phyloP scores from a whole-genome alignment of 2,888 invertebrate genomes.

The Lagria hirta region DNA sequence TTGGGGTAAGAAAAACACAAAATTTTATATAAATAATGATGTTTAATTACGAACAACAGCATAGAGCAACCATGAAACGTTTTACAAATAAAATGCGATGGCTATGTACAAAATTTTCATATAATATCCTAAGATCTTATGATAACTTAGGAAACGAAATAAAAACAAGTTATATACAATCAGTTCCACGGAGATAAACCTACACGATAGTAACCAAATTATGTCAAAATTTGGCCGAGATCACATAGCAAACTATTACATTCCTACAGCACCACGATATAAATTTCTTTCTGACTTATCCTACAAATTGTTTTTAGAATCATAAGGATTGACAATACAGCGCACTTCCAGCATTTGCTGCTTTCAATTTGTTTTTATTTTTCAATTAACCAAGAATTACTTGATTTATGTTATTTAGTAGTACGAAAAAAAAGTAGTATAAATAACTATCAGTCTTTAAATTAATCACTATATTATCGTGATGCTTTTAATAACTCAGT shows the following conservation, averaged over 20 bases:
- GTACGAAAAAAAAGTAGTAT: too few relatives aligned
- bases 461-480: slow-evolving; percentile 30
- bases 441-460: slow-evolving; percentile 25
- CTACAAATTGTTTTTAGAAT: too few relatives aligned
- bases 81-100: slow-evolving; percentile 47
- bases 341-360: too few relatives aligned
- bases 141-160: slow-evolving; percentile 46
- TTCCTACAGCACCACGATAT: slow-evolving; percentile 42
- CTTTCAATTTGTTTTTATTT: too few relatives aligned
- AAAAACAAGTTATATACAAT: slow-evolving; percentile 45
- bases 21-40: slow-evolving; percentile 19
- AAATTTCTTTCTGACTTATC: slow-evolving; percentile 20
- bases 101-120: slow-evolving; percentile 52
- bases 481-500: slow-evolving; percentile 29
- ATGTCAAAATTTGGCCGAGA: slow-evolving; percentile 44
- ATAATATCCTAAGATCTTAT: slow-evolving; percentile 34
- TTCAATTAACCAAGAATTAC: too few relatives aligned
- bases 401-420: too few relatives aligned
- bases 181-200: slow-evolving; percentile 44
- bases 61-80: slow-evolving; percentile 48
- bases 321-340: too few relatives aligned
- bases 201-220: slow-evolving; percentile 32
- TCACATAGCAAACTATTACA: slow-evolving; percentile 44
- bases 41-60: slow-evolving; percentile 47
- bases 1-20: slow-evolving; percentile 1